Percentiles rank a stretch among this genome's conserved stretches.
phyloP scores from a whole-genome alignment of 2,113 vertebrate species.

The Madoqua kirkii region DNA sequence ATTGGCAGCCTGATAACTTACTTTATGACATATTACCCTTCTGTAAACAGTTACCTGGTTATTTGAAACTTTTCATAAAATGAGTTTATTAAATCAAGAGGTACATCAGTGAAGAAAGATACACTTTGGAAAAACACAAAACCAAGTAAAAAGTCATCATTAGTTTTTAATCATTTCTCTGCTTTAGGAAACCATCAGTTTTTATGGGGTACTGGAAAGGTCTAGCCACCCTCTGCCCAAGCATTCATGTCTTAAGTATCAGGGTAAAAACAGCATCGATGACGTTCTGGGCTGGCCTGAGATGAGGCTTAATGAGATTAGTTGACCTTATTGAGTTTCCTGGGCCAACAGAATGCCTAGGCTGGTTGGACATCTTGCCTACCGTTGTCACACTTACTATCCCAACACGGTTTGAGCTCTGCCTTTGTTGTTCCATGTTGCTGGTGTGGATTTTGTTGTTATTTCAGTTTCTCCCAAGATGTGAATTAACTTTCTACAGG shows the following conservation, averaged over 20 bases:
- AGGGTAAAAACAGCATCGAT: not conserved
- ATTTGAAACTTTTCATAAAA: not conserved
- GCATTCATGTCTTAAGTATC: not conserved
- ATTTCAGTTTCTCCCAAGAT: not conserved
- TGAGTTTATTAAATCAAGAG: not conserved
- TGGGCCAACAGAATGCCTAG: not conserved
- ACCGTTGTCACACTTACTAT: not conserved
- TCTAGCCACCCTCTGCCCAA: not conserved
- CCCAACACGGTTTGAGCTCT: not conserved
- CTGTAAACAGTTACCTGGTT: not conserved
- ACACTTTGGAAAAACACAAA: not conserved
- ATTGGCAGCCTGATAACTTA: not conserved
- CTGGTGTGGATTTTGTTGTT: not conserved
- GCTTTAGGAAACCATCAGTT: not conserved
- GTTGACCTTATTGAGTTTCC: not conserved
- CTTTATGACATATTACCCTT: not conserved
- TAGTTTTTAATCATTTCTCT: not conserved
- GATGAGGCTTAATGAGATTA: not conserved
- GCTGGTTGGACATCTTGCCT: not conserved
- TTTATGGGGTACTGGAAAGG: not conserved
- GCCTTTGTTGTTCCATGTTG: rapidly evolving
- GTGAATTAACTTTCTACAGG: not conserved
- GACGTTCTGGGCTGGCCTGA: not conserved
- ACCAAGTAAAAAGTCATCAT: not conserved
- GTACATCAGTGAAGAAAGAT: not conserved